A percentile compares a stretch with the other conserved stretches of the same genome.
Evolutionary conservation across 2,888 invertebrate species (phyloP).

Genomic region (Augochlorella aurata): DNA sequence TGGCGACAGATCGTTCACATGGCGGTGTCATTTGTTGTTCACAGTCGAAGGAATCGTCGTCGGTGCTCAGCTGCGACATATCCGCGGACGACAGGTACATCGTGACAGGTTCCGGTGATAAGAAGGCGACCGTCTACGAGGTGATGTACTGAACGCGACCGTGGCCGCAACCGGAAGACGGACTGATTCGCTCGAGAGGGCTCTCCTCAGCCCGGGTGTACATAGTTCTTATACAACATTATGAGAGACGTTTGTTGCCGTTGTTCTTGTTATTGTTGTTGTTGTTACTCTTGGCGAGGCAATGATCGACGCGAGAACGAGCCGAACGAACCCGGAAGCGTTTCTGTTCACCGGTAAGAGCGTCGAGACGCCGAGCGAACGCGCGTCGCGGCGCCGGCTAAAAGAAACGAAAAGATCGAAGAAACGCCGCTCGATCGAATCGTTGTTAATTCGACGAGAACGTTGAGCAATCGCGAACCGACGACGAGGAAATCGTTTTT

Average conservation of each 20-base stretch:
- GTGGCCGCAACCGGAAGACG: neutral
- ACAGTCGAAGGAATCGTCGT: constrained; percentile 96
- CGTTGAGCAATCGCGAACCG: neutral
- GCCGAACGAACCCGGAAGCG: constrained; percentile 31
- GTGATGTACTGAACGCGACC: constrained; percentile 89
- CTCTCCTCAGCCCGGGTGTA: constrained; percentile 41
- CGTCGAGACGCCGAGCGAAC: neutral
- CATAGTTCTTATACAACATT: constrained; percentile 52
- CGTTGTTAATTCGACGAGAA: constrained; percentile 4
- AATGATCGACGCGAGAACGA: constrained; percentile 48
- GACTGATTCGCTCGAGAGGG: constrained; percentile 13
- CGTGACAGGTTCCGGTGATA: constrained; percentile 97
- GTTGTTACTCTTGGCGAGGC: constrained; percentile 53
- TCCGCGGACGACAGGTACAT: constrained; percentile 98
- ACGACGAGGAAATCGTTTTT: neutral
- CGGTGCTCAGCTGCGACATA: constrained; percentile 98
- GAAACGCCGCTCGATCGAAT: too few relatives aligned
- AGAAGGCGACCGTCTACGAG: constrained; percentile 98
- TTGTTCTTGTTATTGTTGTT: constrained; percentile 68
- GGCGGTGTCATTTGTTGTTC: constrained; percentile 75
- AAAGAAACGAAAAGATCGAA: too few relatives aligned
- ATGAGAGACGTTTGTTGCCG: constrained; percentile 61
- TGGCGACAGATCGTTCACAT: neutral
- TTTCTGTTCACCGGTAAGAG: neutral
- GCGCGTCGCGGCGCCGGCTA: too few relatives aligned